phyloP scores from a whole-genome alignment of 2,113 vertebrate species.

The Carassius gibelio region DNA sequence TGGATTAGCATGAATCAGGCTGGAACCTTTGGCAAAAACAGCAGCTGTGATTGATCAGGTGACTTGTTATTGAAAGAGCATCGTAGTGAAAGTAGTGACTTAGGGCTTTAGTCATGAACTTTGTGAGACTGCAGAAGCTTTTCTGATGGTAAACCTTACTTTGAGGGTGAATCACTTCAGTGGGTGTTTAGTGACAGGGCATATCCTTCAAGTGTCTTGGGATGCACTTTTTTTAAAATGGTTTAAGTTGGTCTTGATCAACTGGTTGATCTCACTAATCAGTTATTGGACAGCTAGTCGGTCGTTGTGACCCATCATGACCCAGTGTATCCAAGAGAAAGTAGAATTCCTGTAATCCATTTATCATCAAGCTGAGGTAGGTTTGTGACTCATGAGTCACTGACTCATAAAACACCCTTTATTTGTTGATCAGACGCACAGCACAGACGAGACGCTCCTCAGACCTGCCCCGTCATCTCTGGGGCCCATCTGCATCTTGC shows the following conservation, averaged over 20 bases:
- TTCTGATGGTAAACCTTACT: background rate
- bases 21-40: background rate
- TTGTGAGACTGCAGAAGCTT: background rate
- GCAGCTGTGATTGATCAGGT: background rate
- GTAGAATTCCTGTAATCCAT: slow-evolving; percentile 57
- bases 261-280: background rate
- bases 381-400: slow-evolving; percentile 21
- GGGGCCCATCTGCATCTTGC: no score
- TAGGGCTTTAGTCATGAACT: background rate
- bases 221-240: background rate
- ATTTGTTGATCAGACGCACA: background rate
- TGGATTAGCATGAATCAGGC: background rate
- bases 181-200: background rate
- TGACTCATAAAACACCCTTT: slow-evolving; percentile 25
- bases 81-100: background rate
- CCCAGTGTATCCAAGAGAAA: slow-evolving; percentile 40
- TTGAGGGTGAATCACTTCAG: background rate
- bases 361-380: slow-evolving; percentile 52
- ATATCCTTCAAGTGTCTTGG: background rate
- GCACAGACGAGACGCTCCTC: background rate
- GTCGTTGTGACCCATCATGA: background rate
- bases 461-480: background rate
- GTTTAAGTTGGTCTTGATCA: background rate
- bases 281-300: background rate
- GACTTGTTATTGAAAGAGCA: background rate